Base-by-base conservation (phyloP, 2,888 invertebrate species). In the Rosalia funebris region DNA sequence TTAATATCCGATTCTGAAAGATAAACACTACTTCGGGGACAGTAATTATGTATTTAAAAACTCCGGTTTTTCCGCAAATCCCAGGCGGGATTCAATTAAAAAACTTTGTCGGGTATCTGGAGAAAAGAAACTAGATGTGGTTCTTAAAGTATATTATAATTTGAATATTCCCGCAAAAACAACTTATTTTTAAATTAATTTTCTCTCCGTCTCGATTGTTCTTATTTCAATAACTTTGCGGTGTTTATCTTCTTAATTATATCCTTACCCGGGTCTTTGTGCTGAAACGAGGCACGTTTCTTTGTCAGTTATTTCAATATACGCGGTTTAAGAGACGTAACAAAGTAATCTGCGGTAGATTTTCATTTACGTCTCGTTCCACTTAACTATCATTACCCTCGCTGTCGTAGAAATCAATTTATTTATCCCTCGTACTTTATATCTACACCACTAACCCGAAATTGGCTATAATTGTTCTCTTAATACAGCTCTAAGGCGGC, bases 141-240 rank as follows among this genome's bases (percentile, higher is more conserved):
- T 25, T 25, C 3, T 34, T 34, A 34, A 34, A 34, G 11, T 34
- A n/a, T 2, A 11, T 34, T 34, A 34, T 34, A 34, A 34, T 34
- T 34, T 34, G 34, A 34, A 34, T 34, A 34, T 25, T 25, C 34
- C 10, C 34, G 34, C 34, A 7, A 34, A 25, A 34, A 34, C 2
- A 34, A 34, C 34, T 34, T 42, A 44, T 25, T 44, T 44, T 25
- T 14, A 44, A 44, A 44, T 44, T 44, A 44, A 44, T 44, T 19
- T 25, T 12, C 19, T 1, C 20, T 12, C 19, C 25, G 7, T 20
- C 44, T 44, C 7, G 14, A 41, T n/a, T n/a, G 41, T 41, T 41
- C 17, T 17, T 17, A 17, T 41, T 41, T 41, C n/a, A 41, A 41
- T 41, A 41, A 16, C 3, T 15, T 41, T 17, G 3, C 11, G n/a